Percentiles rank a stretch among this genome's conserved stretches.
Evolutionary conservation across 2,888 invertebrate species (phyloP).

Genomic region (Oconnorella tubifera): DNA sequence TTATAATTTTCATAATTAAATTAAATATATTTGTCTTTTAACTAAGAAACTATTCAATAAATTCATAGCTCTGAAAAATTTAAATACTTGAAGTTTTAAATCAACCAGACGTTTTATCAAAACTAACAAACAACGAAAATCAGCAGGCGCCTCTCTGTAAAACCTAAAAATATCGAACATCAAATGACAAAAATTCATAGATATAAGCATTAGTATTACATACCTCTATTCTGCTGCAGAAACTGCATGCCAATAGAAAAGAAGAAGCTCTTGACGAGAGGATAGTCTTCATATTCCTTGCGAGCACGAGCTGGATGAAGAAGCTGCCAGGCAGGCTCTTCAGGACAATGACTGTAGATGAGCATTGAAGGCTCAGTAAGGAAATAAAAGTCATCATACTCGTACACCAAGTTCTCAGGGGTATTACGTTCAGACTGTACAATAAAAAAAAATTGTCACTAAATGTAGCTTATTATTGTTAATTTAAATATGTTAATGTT

Average conservation of each 20-base stretch:
- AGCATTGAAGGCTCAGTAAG: constrained; percentile 82
- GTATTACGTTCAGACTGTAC: constrained; percentile 50
- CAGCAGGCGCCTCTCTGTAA: too few species aligned
- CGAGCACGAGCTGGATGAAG: constrained; percentile 37
- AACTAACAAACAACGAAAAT: too few species aligned
- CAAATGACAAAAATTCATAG: too few species aligned
- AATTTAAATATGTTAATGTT: neutral
- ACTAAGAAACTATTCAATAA: too few species aligned
- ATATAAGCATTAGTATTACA: too few species aligned
- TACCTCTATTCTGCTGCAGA: constrained; percentile 43
- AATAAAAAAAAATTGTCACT: constrained; percentile 30
- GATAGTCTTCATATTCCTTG: constrained; percentile 54
- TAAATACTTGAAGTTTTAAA: too few species aligned
- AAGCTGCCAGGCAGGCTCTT: constrained; percentile 53
- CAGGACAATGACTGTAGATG: constrained; percentile 56
- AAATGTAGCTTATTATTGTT: neutral
- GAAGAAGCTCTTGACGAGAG: constrained; percentile 56
- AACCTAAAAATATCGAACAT: too few species aligned
- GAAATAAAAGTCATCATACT: constrained; percentile 99
- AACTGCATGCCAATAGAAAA: constrained; percentile 55
- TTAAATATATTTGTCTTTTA: too few species aligned
- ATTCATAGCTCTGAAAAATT: too few species aligned
- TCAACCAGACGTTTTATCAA: too few species aligned
- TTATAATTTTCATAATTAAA: too few species aligned
- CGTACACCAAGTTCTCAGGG: constrained; percentile 66